Base-by-base conservation (phyloP, 2,113 vertebrate species). In the Bufo bufo region DNA sequence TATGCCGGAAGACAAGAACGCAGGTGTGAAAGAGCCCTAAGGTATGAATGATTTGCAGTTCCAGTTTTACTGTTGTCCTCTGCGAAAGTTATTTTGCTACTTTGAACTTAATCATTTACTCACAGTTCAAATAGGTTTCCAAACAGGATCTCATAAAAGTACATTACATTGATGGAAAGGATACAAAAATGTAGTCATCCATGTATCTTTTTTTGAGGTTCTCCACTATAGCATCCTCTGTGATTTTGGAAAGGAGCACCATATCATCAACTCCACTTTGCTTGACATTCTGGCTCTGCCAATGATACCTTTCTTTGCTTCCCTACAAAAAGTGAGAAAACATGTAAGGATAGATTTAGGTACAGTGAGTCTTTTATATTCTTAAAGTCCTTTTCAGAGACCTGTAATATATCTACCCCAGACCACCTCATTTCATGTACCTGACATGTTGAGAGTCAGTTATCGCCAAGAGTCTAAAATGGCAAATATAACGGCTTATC, bases 221-320 rank as follows among this genome's bases (percentile, higher is more conserved):
- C 89, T 96, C 96, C 92, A 98, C 97, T 0, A 99, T 98, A 90
- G 97, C 96, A 0, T 99, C 98, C 92, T 99, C 98, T 0, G 92
- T 95, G 95, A 99, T 98, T 92, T 98, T 99, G 87, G 98, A 95
- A 84, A 99, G 95, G 71, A 99, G 94, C 86, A 99, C 98, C 98
- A 99, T 99, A 94, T 99, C 98, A 0, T 99, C 98, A 94, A 99
- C 98, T 0, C 98, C 98, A 0, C 98, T 99, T 91, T 99, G 98
- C 88, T 98, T 99, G 82, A 99, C 98, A 84, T 99, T 99, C 91
- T 99, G 97, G 94, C 98, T 99, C 94, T 99, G 98, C 98, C 98
- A 99, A 93, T 99, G 98, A 90, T 99, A 99, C 4, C 92, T 92
- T 74, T 96, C 95, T 93, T 99, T 99, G 82, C 97, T 97, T 92